These are phyloP conservation scores for Ecdyonurus torrentis DNA, from an alignment of 2,888 invertebrate species.

Conservation along the genomic window DNA sequence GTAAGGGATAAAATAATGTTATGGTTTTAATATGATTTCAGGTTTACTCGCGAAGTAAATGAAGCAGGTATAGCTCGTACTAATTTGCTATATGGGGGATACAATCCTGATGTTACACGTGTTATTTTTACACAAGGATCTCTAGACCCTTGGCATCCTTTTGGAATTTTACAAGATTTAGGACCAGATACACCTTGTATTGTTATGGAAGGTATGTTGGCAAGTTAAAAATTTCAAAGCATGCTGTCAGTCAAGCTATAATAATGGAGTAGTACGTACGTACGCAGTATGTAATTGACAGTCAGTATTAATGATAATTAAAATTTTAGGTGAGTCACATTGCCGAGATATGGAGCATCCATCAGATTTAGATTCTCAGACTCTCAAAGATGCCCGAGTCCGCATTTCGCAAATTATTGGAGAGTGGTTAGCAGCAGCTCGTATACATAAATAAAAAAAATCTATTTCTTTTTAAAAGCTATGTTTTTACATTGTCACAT, in stretches of 20 bases:
- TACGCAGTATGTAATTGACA: no score
- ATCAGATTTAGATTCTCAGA: background rate
- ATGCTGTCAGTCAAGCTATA: no score
- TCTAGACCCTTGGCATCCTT: constrained; percentile 75
- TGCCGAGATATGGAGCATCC: background rate
- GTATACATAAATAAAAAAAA: no score
- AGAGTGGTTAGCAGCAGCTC: background rate
- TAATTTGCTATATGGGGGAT: constrained; percentile 63
- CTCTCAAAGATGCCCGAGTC: background rate
- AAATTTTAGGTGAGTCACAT: background rate
- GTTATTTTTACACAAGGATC: constrained; percentile 78
- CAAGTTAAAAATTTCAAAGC: no score
- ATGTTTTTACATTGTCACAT: no score
- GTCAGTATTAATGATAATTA: no score
- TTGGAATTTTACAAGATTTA: constrained; percentile 46
- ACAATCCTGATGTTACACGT: constrained; percentile 47
- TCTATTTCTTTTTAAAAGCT: no score
- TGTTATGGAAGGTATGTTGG: constrained; percentile 61
- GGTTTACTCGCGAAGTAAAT: constrained; percentile 43
- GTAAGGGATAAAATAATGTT: no score
- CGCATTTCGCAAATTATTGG: background rate
- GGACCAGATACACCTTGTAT: constrained; percentile 47
- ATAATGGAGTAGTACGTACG: no score
- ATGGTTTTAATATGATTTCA: no score
- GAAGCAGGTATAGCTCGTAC: constrained; percentile 46